A percentile compares a stretch with the other conserved stretches of the same genome.
phyloP scores from a whole-genome alignment of 2,113 vertebrate species.

The Semicossyphus pulcher region DNA sequence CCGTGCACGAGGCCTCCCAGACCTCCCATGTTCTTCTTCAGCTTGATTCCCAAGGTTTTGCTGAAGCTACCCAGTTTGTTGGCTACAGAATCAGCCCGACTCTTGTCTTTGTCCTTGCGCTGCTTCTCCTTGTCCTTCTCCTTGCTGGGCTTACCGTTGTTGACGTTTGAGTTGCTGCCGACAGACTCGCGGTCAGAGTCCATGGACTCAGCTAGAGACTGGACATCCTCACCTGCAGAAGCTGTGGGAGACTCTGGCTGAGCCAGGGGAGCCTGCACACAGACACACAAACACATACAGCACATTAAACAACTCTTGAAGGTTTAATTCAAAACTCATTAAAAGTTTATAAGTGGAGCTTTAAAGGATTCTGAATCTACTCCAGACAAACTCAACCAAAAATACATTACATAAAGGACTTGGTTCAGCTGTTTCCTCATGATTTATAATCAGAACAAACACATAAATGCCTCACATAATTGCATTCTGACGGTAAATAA shows the following conservation, averaged over 20 bases:
- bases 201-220: constrained; percentile 96
- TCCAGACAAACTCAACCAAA: not conserved
- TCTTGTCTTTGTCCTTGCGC: constrained; percentile 97
- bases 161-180: constrained; percentile 97
- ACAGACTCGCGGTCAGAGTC: constrained; percentile 98
- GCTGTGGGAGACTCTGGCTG: constrained; percentile 98
- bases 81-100: constrained; percentile 94
- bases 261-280: constrained; percentile 93
- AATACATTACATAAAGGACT: not conserved
- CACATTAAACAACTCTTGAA: not conserved
- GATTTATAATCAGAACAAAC: constrained; percentile 24
- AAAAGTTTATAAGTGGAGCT: not conserved
- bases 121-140: constrained; percentile 96
- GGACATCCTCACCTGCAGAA: constrained; percentile 96
- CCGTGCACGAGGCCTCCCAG: constrained; percentile 96
- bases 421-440: not conserved
- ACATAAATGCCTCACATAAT: constrained; percentile 15
- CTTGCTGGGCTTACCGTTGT: constrained; percentile 90
- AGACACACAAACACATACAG: constrained; percentile 25
- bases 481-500: constrained; percentile 48
- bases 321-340: not conserved
- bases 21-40: constrained; percentile 99
- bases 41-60: constrained; percentile 96
- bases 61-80: constrained; percentile 99
- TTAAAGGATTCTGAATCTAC: not conserved